Base-by-base conservation (phyloP, 2,797 vertebrate species). In the Bradypodion pumilum region DNA sequence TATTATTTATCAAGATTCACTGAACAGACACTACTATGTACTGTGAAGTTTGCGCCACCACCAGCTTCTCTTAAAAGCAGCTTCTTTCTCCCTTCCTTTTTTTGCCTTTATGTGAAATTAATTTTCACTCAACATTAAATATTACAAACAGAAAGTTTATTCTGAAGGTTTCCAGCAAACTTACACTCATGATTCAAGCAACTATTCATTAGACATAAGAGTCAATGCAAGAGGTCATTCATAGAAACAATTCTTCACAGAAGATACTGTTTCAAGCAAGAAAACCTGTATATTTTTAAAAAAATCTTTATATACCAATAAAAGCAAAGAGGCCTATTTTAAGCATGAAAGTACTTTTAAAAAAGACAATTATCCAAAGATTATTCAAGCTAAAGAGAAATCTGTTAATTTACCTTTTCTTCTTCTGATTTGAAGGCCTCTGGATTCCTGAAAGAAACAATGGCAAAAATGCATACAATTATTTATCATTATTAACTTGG, bases 371-470 rank as follows among this genome's bases (percentile, higher is more conserved):
- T 59, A 74, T 75, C 72, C 72, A 78, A 87, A 80, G 70, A 86
- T 87, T 3, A 89, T 8, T 60, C 74, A 85, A 27, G 89, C 19
- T 81, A 89, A 88, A 83, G 83, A 44, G 69, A 94, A 90, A 49
- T 27, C 27, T 21, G 13, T 87, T 90, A 82, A 35, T 95, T 86
- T 96, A 97, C 96, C 96, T 96, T 96, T 94, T 95, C 93, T 95
- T 94, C 95, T 89, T 86, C 93, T 77, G 85, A 92, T 92, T 89
- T 95, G 94, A 93, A 94, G 85, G 86, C 82, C 92, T 92, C 92
- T 92, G 85, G 91, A 84, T 76, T 93, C 94, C 96, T 97, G 87
- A 23, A 95, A 96, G 84, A 91, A 91, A 93, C 90, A 94, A 86
- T 95, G 68, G 93, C 59, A 95, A 85, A 95, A 74, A 94, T 49